Evolutionary conservation across 2,888 invertebrate species (phyloP).

Genomic region (Eristalis arbustorum): DNA sequence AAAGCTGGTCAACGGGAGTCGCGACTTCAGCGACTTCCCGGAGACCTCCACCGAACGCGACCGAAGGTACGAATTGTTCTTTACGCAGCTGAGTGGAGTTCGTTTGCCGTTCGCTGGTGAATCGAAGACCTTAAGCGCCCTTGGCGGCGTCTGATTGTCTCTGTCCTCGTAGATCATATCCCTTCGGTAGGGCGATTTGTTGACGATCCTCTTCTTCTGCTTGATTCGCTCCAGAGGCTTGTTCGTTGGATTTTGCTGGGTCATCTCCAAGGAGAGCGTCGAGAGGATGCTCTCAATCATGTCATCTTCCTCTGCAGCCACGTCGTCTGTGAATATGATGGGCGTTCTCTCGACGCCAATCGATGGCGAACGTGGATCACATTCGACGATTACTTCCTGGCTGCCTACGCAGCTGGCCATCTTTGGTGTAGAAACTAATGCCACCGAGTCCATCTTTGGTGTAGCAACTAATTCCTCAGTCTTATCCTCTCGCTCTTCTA

Average conservation of each 20-base stretch:
- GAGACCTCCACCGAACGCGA: slow-evolving; percentile 75
- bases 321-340: slow-evolving; percentile 76
- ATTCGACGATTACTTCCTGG: slow-evolving; percentile 19
- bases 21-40: slow-evolving; percentile 71
- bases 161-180: slow-evolving; percentile 74
- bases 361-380: slow-evolving; percentile 78
- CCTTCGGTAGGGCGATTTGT: slow-evolving; percentile 70
- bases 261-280: slow-evolving; percentile 75
- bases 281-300: slow-evolving; percentile 77
- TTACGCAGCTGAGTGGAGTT: slow-evolving; percentile 76
- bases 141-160: slow-evolving; percentile 59
- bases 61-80: slow-evolving; percentile 74
- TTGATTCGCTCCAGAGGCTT: slow-evolving; percentile 76
- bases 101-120: slow-evolving; percentile 71
- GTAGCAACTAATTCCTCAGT: neutral
- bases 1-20: slow-evolving; percentile 72
- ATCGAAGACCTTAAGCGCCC: slow-evolving; percentile 67
- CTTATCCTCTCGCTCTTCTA: neutral
- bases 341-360: slow-evolving; percentile 78
- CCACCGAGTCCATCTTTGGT: slow-evolving; percentile 3
- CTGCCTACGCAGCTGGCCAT: neutral
- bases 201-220: slow-evolving; percentile 67
- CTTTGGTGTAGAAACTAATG: slow-evolving; percentile 4
- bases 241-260: slow-evolving; percentile 54
- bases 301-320: slow-evolving; percentile 75